Base-by-base conservation (phyloP, 37 sponge, comb jelly and placozoan genomes). In the Ephydatia muelleri region DNA sequence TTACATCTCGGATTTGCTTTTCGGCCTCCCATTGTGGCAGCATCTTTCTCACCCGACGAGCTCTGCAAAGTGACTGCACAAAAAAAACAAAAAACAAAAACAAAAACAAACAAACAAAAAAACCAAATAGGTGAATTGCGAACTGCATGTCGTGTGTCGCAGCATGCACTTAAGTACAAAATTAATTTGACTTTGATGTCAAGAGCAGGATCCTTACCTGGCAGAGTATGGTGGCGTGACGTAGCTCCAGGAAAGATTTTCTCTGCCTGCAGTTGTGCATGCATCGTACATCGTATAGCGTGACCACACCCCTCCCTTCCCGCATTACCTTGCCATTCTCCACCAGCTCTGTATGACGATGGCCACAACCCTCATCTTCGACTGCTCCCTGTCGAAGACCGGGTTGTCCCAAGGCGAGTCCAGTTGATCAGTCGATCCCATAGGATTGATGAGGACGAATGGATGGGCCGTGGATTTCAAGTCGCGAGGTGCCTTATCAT, bases 261-360 rank as follows among this genome's bases (percentile, higher is more conserved):
- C 94, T 80, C 25, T 40, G 81, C 73, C 89, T 89, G 79, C 23
- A 78, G n/a, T 19, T 23, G 57, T 57, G 57, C 47, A 43, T 43
- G 47, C 47, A 43, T 43, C n/a, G n/a, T n/a, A n/a, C n/a, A n/a
- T n/a, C n/a, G n/a, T 16, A 89, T 85, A 9, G 30, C 65, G 19
- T 12, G 32, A 13, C 0, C 12, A n/a, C 2, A 2, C 47, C 23
- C 27, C 39, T 16, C 4, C 34, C 14, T 68, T 89, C 57, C 57
- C 6, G 0, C 11, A 5, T 77, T 48, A 91, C 91, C 84, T 86
- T n/a, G 79, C n/a, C 94, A 93, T 93, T 77, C 94, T 75, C 69
- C 77, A 93, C 94, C 94, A 93, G 12, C 73, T 40, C 65, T 93
- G 94, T 70, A 93, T 90, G 26, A 43, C 33, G 33, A 90, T 73